phyloP scores from a whole-genome alignment of 2,113 vertebrate genomes.

The Hemiprocne comata region DNA sequence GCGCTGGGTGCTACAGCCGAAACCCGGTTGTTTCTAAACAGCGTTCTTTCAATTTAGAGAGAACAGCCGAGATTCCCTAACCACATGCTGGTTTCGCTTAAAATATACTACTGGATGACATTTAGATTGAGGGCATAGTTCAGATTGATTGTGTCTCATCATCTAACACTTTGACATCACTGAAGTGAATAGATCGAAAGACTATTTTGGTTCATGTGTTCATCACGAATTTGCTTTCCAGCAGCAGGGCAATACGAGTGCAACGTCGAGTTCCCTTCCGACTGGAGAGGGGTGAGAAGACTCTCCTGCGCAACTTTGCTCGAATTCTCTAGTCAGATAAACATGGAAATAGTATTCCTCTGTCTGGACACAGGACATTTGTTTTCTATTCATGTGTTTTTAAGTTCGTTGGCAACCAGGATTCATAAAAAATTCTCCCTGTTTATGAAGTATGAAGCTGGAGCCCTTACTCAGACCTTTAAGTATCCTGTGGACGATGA shows the following conservation, averaged over 20 bases:
- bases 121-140: neutral
- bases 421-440: neutral
- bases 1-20: neutral
- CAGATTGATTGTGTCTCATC: neutral
- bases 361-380: neutral
- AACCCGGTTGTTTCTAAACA: neutral
- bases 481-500: rapidly evolving
- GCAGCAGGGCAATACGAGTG: neutral
- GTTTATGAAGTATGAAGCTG: neutral
- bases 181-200: neutral
- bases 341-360: neutral
- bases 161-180: neutral
- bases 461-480: neutral
- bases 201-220: neutral
- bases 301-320: neutral
- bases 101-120: neutral
- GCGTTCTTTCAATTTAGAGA: neutral
- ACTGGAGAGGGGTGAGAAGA: neutral
- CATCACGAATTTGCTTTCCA: neutral
- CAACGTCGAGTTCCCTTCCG: neutral
- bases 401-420: neutral
- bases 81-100: neutral
- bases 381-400: neutral
- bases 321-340: neutral
- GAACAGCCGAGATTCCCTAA: neutral